These are phyloP conservation scores for Xenentodon cancila DNA, from an alignment of 2,797 vertebrate genomes.

Conservation along the genomic window DNA sequence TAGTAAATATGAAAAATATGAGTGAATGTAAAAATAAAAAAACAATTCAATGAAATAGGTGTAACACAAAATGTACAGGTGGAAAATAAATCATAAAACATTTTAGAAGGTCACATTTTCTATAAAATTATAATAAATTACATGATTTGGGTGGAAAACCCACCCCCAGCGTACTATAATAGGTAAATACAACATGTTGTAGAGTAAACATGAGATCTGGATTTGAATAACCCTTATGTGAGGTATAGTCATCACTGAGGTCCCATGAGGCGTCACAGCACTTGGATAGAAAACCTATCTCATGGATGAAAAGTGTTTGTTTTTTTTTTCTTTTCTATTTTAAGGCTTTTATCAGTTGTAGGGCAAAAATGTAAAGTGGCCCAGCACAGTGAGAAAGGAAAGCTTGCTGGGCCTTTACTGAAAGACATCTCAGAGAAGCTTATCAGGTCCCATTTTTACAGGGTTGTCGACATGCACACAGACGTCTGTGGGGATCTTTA, in stretches of 20 bases:
- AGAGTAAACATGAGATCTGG: too few species aligned
- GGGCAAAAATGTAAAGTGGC: background rate
- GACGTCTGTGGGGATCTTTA: too few species aligned
- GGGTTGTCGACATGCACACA: background rate
- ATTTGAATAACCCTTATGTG: too few species aligned
- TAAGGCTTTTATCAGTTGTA: conserved; percentile 9
- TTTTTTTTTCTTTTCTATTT: background rate
- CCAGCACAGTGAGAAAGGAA: background rate
- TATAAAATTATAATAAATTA: too few species aligned
- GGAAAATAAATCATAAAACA: too few species aligned
- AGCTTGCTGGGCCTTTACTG: background rate
- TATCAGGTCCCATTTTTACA: background rate
- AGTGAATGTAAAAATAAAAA: background rate
- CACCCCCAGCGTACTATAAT: too few species aligned
- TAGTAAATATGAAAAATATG: background rate
- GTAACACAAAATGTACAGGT: too few species aligned
- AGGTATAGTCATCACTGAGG: too few species aligned
- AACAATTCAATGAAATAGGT: background rate
- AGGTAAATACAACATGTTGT: too few species aligned
- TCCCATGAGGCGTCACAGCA: background rate
- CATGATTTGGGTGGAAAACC: too few species aligned
- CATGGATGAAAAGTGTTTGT: background rate
- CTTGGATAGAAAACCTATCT: background rate
- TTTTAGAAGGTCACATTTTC: too few species aligned
- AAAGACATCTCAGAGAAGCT: background rate